Percentiles rank a stretch among this genome's conserved stretches.
These are phyloP conservation scores for Ondatra zibethicus DNA, from an alignment of 2,113 vertebrate species.

Conservation along the genomic window DNA sequence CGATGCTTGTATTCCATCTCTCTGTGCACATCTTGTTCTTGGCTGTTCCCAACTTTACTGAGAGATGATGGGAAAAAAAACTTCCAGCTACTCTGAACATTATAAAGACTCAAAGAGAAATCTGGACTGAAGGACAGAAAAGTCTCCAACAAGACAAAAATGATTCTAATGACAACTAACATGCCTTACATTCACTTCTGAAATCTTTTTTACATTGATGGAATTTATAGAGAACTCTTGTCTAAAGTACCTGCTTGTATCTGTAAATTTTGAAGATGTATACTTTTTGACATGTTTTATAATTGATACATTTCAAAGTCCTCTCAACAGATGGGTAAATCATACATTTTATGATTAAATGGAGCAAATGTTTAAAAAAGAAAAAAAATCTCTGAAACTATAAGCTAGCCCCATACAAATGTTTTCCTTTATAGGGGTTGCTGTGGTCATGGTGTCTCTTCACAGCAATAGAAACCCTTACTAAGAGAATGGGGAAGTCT, in stretches of 20 bases:
- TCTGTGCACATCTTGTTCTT: slow-evolving; percentile 76
- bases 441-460: too few relatives aligned
- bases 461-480: too few relatives aligned
- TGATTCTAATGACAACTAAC: slow-evolving; percentile 46
- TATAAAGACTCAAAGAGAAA: slow-evolving; percentile 82
- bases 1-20: slow-evolving; percentile 80
- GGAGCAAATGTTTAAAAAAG: slow-evolving; percentile 37
- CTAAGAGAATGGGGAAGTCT: not conserved
- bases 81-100: slow-evolving; percentile 83
- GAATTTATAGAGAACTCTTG: slow-evolving; percentile 79
- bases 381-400: too few relatives aligned
- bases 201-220: slow-evolving; percentile 70
- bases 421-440: too few relatives aligned
- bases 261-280: slow-evolving; percentile 84
- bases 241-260: slow-evolving; percentile 84
- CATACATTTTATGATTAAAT: slow-evolving; percentile 89
- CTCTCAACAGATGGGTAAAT: slow-evolving; percentile 61
- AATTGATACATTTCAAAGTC: slow-evolving; percentile 71
- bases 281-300: slow-evolving; percentile 82
- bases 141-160: slow-evolving; percentile 85
- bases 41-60: slow-evolving; percentile 75
- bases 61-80: slow-evolving; percentile 79
- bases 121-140: slow-evolving; percentile 82
- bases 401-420: too few relatives aligned
- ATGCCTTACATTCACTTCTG: slow-evolving; percentile 63